These are phyloP conservation scores for Cricetomys ansorgei DNA, from an alignment of 2,113 vertebrate species.

Conservation along the genomic window DNA sequence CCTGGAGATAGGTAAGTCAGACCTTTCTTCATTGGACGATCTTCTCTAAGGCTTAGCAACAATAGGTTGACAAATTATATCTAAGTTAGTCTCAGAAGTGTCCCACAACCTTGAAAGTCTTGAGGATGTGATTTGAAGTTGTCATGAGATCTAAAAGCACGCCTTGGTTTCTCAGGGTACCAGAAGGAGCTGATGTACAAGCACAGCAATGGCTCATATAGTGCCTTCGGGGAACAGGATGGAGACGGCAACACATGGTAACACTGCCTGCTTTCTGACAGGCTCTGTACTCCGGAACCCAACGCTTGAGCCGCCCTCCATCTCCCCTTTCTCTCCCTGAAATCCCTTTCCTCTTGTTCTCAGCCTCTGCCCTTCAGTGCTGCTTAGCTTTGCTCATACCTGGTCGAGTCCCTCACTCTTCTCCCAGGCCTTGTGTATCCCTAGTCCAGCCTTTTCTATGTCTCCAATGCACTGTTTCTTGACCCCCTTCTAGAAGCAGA, in stretches of 20 bases:
- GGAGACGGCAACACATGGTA: conserved; percentile 93
- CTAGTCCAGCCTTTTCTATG: neutral
- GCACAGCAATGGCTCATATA: conserved; percentile 92
- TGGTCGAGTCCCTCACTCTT: neutral
- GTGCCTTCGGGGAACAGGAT: conserved; percentile 91
- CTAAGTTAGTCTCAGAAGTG: neutral
- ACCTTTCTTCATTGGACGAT: neutral
- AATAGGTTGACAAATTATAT: neutral
- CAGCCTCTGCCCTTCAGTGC: neutral
- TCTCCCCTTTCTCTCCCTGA: neutral
- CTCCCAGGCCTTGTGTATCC: neutral
- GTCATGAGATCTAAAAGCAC: neutral
- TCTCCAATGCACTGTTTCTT: neutral
- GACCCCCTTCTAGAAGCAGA: neutral
- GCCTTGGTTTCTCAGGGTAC: conserved; percentile 85
- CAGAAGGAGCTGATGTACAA: conserved; percentile 92
- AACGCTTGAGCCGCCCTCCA: neutral
- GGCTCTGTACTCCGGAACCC: neutral
- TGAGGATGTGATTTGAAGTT: neutral
- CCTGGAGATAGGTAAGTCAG: conserved; percentile 87
- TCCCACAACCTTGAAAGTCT: neutral
- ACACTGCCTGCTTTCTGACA: conserved; percentile 19
- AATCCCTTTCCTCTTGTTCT: neutral
- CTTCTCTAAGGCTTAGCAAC: neutral
- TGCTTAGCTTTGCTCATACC: neutral